Evolutionary conservation across 2,888 invertebrate genomes (phyloP), one percentile per base, ranked within the genome.

Genomic region (Drosophila meridiana): DNA sequence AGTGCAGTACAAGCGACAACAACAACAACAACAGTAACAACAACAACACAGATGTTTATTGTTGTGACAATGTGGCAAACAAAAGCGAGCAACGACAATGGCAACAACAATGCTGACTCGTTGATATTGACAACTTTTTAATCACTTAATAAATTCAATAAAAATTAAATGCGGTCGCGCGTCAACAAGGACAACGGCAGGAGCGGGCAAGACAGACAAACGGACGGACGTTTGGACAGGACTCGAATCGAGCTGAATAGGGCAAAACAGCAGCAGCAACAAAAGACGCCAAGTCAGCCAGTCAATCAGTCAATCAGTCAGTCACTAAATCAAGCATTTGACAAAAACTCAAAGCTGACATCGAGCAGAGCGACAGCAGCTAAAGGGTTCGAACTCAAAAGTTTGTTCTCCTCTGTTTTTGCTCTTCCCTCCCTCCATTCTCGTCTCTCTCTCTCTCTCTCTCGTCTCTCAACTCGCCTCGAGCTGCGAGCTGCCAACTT

Each of bases 81-180:
- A 83, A 89, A 83, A 72, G 74, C 71, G 80, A 75, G 80, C 62
- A 74, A 58, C 73, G 38, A 58, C 53, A 48, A 30, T 40, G 71
- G 50, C 74, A 77, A 67, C 76, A 77, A 78, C 82, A 83, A 81
- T 87, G 74, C 80, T 56, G 80, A 78, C 76, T 75, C 89, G 82
- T 84, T 85, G 89, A 87, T 89, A 91, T 90, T 90, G 92, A 90
- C 92, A 92, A 91, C 92, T 87, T 91, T 92, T 92, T 92, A 92
- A 92, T 92, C 92, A 92, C 91, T 92, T 92, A 92, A 92, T 92
- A 91, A 92, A 92, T 92, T 90, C 89, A 92, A 92, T 92, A 91
- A 92, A 80, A 92, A 92, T 92, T 91, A 92, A 92, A 91, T 92
- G 92, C 87, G 92, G 92, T 92, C 80, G 80, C 85, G 83, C 90